phyloP scores from a whole-genome alignment of 2,113 vertebrate genomes.

The Saguinus midas region DNA sequence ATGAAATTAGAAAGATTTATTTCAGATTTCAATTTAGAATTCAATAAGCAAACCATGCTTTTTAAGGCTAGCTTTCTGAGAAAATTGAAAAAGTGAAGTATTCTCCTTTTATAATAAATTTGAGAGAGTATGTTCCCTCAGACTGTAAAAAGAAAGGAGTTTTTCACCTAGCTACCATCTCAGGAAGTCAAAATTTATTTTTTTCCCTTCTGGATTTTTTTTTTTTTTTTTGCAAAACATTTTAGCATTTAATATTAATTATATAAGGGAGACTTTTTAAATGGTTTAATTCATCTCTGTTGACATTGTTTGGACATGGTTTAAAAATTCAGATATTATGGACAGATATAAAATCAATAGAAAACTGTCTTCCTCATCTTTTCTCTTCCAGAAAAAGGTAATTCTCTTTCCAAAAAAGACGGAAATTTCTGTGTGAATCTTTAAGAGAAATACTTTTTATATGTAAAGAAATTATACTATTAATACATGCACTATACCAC shows the following conservation, averaged over 20 bases:
- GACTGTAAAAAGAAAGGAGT: background rate
- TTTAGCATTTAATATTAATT: background rate
- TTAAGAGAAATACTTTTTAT: background rate
- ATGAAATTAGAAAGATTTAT: slow-evolving; percentile 64
- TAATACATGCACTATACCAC: background rate
- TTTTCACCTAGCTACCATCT: background rate
- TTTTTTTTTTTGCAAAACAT: background rate
- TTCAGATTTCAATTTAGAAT: slow-evolving; percentile 54
- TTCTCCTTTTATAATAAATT: background rate
- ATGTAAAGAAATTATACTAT: background rate
- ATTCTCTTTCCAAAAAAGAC: background rate
- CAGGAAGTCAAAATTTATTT: background rate
- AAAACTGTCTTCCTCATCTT: background rate
- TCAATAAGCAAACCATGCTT: background rate
- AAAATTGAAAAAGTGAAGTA: background rate
- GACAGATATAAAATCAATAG: background rate
- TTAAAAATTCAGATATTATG: background rate
- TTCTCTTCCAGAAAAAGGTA: background rate
- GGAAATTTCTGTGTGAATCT: background rate
- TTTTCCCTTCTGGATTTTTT: background rate
- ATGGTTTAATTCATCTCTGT: background rate
- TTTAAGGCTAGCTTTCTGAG: background rate
- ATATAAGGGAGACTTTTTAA: background rate
- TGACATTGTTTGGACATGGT: background rate
- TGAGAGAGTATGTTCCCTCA: background rate